Evolutionary conservation across 2,888 invertebrate genomes (phyloP), one percentile per base, ranked within the genome.

Genomic region (Coremacera marginata): DNA sequence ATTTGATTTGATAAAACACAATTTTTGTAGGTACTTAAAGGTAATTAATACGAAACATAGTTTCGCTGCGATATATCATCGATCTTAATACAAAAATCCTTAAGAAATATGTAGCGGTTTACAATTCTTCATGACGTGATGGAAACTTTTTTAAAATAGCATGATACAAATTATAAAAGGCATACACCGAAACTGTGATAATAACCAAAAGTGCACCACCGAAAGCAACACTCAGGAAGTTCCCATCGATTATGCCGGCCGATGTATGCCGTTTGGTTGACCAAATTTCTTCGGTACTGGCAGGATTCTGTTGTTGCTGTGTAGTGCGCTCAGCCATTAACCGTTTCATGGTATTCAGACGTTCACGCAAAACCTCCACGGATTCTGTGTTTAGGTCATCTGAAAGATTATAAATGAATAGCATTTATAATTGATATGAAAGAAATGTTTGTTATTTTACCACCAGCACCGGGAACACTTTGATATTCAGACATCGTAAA

Each of bases 71-170:
- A 44, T 44, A 44, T 44, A 44, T 44, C 14, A 44, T 44, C 14
- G 44, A 14, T 44, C 44, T 44, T 44, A 44, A 44, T 11, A 3
- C 3, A 44, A 11, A 44, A 44, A 44, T 44, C 44, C 11, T 44
- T 1, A 44, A 44, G 3, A 44, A 44, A 11, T 44, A 44, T 37
- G 44, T 44, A 14, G 8, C 22, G 19, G 55, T 9, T 92, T 93
- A 96, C 86, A 96, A 89, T 89, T 96, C 96, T 49, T 94, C 95
- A 85, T 96, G 95, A 68, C 91, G 91, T 0, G 95, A 93, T 0
- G 95, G 94, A 84, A 96, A 96, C 88, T 95, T 95, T 89, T 95
- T 96, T 49, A 95, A 87, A 71, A 96, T 94, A 19, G 95, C 95
- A 83, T 93, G 91, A 86, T 94, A 95, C 0, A 96, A 90, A 88